Base-by-base conservation (phyloP, 2,888 invertebrate genomes). In the Cheilosia grossa region DNA sequence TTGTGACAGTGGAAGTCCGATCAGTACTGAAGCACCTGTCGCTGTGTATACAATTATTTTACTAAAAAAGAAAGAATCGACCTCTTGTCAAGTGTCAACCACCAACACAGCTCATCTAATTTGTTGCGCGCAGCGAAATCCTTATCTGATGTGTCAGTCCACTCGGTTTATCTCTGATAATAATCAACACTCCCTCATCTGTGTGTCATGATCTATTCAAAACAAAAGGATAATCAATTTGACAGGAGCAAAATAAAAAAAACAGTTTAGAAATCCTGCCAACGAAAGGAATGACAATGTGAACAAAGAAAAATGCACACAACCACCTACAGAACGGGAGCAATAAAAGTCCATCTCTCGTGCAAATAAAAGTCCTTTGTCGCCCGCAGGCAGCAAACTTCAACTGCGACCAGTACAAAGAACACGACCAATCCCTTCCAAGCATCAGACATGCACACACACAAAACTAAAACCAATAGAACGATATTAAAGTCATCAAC, bases 401-500 rank as follows among this genome's bases (percentile, higher is more conserved):
- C 33, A 54, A 54, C 30, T 7, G 17, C 17, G 9, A 47, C 17
- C 6, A 54, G 9, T 4, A 47, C 7, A 17, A 17, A 49, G 19
- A 59, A 37, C 19, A 56, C 30, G 37, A 10, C 40, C 54, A 49
- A 24, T n/a, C 19, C 13, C 2, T 51, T 17, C 13, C 6, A 13
- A 56, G 7, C 42, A 17, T 13, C 44, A 30, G 40, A 17, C 19
- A 19, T 21, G 4, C 7, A 33, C 10, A 33, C 10, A 33, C 33
- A 10, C 0, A 51, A 51, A 51, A 51, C 24, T 4, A 51, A 51
- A 13, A 44, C 17, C 59, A 17, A 54, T 17, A 21, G 7, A 40
- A 40, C 15, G 19, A 73, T 61, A 73, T 54, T 63, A 73, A 73
- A 63, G 27, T 49, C 74, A 64, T 66, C 74, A 74, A 56, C 74